Conservation (phyloP, 2,113 vertebrate species). For the Toxotes chatareus region DNA sequence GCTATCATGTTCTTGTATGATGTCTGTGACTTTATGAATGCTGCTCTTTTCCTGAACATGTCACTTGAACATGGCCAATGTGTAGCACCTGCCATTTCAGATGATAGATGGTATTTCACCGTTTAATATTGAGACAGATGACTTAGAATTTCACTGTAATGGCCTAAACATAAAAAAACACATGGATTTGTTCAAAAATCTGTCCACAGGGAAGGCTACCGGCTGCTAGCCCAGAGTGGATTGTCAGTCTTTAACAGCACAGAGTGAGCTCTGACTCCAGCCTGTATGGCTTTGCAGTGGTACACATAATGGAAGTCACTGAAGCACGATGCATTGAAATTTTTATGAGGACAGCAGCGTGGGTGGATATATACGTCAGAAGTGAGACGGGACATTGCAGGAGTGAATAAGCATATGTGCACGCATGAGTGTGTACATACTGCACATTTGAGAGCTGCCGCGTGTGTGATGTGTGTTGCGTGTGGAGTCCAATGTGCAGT, state of each 20-base stretch:
- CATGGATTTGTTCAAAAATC: constrained; percentile 14
- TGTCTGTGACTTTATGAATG: constrained; percentile 8
- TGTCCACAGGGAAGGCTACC: constrained; percentile 16
- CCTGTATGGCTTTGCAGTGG: constrained; percentile 40
- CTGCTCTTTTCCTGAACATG: background rate
- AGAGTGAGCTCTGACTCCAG: constrained; percentile 11
- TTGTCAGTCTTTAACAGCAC: constrained; percentile 25
- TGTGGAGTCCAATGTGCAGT: background rate
- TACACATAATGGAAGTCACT: constrained; percentile 64
- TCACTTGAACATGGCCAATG: background rate
- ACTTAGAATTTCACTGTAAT: constrained; percentile 19
- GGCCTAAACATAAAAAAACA: constrained; percentile 31
- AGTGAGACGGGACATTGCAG: constrained; percentile 43
- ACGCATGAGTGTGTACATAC: constrained; percentile 40
- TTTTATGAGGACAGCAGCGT: constrained; percentile 73
- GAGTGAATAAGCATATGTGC: constrained; percentile 41
- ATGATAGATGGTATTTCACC: background rate
- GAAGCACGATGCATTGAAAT: constrained; percentile 63
- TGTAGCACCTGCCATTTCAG: constrained; percentile 13
- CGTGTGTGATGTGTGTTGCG: constrained; percentile 1
- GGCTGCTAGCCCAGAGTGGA: constrained; percentile 27
- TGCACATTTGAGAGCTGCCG: background rate
- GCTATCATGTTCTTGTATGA: background rate
- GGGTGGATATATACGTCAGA: constrained; percentile 60
- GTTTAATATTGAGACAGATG: background rate